These are phyloP conservation scores for Whitmania pigra DNA, from an alignment of 1,140 invertebrate species.

Conservation along the genomic window DNA sequence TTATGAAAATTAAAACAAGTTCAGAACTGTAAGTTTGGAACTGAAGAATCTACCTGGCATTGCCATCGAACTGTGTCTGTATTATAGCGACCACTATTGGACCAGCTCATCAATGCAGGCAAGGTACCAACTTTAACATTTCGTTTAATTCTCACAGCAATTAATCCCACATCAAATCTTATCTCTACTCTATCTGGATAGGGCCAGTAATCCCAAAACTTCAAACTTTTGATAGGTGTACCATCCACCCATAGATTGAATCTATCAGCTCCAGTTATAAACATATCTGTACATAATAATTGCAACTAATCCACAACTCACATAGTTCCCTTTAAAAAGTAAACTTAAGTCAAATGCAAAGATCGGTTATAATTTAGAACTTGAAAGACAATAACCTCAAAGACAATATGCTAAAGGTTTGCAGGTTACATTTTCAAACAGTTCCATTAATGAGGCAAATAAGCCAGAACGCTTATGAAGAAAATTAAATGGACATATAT, in stretches of 20 bases:
- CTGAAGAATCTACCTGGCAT: neutral
- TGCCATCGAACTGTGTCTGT: neutral
- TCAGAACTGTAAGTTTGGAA: too few species aligned
- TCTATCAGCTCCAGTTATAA: neutral
- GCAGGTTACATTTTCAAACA: too few species aligned
- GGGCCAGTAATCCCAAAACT: constrained; percentile 2
- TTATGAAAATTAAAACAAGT: too few species aligned
- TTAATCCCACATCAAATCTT: neutral
- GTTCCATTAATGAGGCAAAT: too few species aligned
- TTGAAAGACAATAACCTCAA: too few species aligned
- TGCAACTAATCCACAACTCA: too few species aligned
- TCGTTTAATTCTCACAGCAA: neutral
- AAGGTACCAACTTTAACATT: neutral
- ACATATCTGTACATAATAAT: neutral
- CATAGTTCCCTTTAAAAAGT: too few species aligned
- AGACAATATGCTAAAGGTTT: too few species aligned
- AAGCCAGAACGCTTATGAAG: too few species aligned
- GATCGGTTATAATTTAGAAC: too few species aligned
- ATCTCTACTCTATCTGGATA: neutral
- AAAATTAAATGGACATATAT: too few species aligned
- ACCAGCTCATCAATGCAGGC: neutral
- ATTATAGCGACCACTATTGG: neutral
- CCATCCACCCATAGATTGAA: neutral
- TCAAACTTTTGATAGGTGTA: neutral
- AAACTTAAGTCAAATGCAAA: too few species aligned